Evolutionary conservation across 92 coral and sea anemone species (phyloP).

Genomic region (Plumapathes pennacea): DNA sequence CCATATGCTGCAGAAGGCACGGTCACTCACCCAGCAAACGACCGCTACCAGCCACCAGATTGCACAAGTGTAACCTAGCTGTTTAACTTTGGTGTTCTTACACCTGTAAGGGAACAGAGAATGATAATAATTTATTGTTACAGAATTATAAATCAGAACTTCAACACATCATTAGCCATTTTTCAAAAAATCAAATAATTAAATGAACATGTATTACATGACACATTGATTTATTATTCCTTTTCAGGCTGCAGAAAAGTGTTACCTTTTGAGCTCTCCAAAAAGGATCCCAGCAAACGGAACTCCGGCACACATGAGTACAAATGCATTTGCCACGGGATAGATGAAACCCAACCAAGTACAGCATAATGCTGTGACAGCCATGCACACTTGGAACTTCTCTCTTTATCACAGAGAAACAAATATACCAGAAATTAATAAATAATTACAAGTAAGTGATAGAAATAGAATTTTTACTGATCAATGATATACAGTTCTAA

Average conservation of each 20-base stretch:
- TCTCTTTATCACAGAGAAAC: constrained; percentile 19
- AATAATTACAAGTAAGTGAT: too few relatives aligned
- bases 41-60: constrained; percentile 87
- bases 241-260: background rate
- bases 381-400: constrained; percentile 54
- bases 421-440: background rate
- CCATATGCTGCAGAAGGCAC: constrained; percentile 87
- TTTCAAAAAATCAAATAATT: too few relatives aligned
- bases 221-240: background rate
- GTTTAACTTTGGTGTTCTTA: constrained; percentile 44
- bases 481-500: too few relatives aligned
- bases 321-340: constrained; percentile 93
- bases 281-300: constrained; percentile 76
- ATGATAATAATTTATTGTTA: too few relatives aligned
- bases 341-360: constrained; percentile 83
- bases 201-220: background rate
- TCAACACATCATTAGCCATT: too few relatives aligned
- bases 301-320: constrained; percentile 59
- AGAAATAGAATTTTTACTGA: too few relatives aligned
- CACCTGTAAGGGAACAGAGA: constrained; percentile 34
- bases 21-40: constrained; percentile 81
- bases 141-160: too few relatives aligned
- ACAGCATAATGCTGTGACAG: constrained; percentile 50
- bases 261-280: constrained; percentile 70
- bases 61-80: constrained; percentile 71